phyloP scores from a whole-genome alignment of 2,113 vertebrate genomes.

The Beaufortia kweichowensis region DNA sequence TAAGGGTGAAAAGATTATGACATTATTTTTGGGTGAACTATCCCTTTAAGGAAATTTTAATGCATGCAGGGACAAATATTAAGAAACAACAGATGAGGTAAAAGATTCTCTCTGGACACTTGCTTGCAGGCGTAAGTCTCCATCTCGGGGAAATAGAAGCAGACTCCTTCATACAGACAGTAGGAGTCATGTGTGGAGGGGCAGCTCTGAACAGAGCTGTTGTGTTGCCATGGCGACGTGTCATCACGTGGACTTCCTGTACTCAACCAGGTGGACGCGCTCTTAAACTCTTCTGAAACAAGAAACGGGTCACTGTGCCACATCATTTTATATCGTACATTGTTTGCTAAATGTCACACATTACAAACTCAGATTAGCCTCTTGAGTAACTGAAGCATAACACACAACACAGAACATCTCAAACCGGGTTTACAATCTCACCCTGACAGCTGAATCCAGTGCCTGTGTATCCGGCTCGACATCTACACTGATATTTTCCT shows the following conservation, averaged over 20 bases:
- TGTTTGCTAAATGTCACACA: not conserved
- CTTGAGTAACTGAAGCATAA: not conserved
- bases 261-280: conserved; percentile 36
- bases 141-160: conserved; percentile 82
- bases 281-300: conserved; percentile 44
- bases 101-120: conserved; percentile 56
- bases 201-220: conserved; percentile 67
- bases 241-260: conserved; percentile 59
- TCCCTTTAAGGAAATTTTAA: not conserved
- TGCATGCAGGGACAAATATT: not conserved
- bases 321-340: not conserved
- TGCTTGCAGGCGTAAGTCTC: conserved; percentile 89
- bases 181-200: conserved; percentile 78
- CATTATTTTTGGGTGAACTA: too few relatives aligned
- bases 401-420: too few relatives aligned
- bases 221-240: conserved; percentile 54
- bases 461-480: conserved; percentile 60
- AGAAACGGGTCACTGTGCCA: conserved; percentile 18
- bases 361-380: not conserved
- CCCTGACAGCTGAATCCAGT: conserved; percentile 65
- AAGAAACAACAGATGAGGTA: not conserved
- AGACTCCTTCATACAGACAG: conserved; percentile 85
- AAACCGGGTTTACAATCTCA: too few relatives aligned
- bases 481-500: conserved; percentile 74
- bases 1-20: too few relatives aligned